Conservation (phyloP, 2,888 invertebrate genomes). For the Lithodes maja region DNA sequence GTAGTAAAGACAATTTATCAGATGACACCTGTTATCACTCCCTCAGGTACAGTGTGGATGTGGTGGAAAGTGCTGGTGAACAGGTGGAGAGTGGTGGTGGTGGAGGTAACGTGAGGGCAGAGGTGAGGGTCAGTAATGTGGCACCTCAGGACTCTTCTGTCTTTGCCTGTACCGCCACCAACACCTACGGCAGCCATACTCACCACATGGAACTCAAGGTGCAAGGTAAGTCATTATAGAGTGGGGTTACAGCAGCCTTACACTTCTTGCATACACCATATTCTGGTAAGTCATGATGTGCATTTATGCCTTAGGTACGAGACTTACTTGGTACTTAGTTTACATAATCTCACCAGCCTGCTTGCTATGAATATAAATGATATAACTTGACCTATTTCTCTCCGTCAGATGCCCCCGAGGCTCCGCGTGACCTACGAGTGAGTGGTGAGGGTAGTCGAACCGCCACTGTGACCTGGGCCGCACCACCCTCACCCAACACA, state of each 20-base stretch:
- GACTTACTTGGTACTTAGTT: too few species aligned
- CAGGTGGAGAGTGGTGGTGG: constrained; percentile 31
- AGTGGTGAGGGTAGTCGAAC: constrained; percentile 83
- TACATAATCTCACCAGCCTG: too few species aligned
- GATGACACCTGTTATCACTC: too few species aligned
- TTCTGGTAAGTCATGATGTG: too few species aligned
- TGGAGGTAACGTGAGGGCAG: constrained; percentile 73
- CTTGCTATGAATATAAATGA: neutral
- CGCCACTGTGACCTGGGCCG: constrained; percentile 86
- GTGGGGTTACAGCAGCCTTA: too few species aligned
- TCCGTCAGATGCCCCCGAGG: constrained; percentile 81
- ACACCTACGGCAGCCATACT: constrained; percentile 75
- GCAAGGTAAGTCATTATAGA: constrained; percentile 47
- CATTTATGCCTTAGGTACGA: too few species aligned
- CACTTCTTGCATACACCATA: too few species aligned
- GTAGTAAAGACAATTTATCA: too few species aligned
- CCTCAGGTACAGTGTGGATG: neutral
- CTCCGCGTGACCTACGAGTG: constrained; percentile 81
- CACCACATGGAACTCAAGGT: constrained; percentile 64
- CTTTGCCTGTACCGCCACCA: constrained; percentile 67
- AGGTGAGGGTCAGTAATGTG: constrained; percentile 54
- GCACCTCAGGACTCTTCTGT: constrained; percentile 63
- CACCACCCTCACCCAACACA: constrained; percentile 80
- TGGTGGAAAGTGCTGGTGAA: constrained; percentile 28
- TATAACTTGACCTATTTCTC: constrained; percentile 10